Evolutionary conservation across 1,140 invertebrate species (phyloP).

Genomic region (Lethocerus indicus): DNA sequence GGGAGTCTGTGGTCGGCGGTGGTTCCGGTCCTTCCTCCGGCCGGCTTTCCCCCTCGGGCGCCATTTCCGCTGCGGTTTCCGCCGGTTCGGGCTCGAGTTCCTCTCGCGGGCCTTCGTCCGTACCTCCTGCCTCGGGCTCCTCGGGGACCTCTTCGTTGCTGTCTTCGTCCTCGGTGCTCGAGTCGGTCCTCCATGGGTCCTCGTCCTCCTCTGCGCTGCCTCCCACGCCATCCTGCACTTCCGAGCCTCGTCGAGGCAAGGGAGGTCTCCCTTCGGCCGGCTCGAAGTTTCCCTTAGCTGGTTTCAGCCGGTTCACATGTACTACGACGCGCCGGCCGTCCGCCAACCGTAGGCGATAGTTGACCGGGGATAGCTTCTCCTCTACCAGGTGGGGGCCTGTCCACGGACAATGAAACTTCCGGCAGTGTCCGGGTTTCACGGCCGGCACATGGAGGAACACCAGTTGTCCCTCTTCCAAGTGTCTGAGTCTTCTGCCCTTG

Average conservation of each 20-base stretch:
- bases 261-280: not conserved
- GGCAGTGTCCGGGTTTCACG: not conserved
- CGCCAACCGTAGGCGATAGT: not conserved
- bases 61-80: no score
- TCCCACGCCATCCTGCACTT: not conserved
- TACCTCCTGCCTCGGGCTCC: no score
- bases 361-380: not conserved
- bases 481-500: not conserved
- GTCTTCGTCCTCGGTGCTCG: not conserved
- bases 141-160: not conserved
- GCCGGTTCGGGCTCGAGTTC: no score
- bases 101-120: no score
- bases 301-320: not conserved
- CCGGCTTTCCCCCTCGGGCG: no score
- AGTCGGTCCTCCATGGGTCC: not conserved
- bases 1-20: no score
- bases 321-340: not conserved
- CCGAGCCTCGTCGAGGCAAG: not conserved
- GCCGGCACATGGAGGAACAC: not conserved
- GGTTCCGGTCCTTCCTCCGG: no score
- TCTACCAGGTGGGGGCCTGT: not conserved
- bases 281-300: not conserved
- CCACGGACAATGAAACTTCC: slow-evolving; percentile 2
- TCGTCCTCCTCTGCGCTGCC: not conserved
- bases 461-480: not conserved